Conservation (phyloP, 1,140 invertebrate species). For the Phenacoccus solenopsis region DNA sequence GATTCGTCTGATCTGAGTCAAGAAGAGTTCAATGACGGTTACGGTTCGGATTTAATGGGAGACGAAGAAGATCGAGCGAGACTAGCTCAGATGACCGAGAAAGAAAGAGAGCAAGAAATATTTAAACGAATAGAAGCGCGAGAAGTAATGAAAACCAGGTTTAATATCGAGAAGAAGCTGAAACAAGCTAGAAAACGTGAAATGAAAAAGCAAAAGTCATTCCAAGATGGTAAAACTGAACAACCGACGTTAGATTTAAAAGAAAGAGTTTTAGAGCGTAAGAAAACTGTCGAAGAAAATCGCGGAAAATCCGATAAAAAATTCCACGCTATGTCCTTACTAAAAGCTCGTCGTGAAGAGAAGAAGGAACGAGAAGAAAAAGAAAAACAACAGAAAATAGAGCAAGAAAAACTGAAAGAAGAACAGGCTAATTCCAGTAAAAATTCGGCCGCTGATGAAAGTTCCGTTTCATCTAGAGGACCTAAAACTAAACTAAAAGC, state of each 20-base stretch:
- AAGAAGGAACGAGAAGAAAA: slow-evolving; percentile 55
- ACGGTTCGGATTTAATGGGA: slow-evolving; percentile 93
- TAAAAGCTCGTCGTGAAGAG: slow-evolving; percentile 81
- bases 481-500: slow-evolving; percentile 56
- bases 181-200: slow-evolving; percentile 72
- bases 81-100: slow-evolving; percentile 86
- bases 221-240: slow-evolving; percentile 36
- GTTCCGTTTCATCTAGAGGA: slow-evolving; percentile 33
- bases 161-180: slow-evolving; percentile 93
- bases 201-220: slow-evolving; percentile 46
- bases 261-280: slow-evolving; percentile 72
- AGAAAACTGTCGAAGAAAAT: slow-evolving; percentile 80
- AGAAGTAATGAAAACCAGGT: slow-evolving; percentile 85
- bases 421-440: slow-evolving; percentile 38
- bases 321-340: slow-evolving; percentile 77
- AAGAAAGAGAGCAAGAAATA: slow-evolving; percentile 92
- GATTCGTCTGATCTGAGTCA: slow-evolving; percentile 41
- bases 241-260: slow-evolving; percentile 48
- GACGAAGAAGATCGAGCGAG: slow-evolving; percentile 86
- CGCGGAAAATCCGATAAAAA: slow-evolving; percentile 72
- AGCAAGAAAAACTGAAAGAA: slow-evolving; percentile 40
- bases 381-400: slow-evolving; percentile 41
- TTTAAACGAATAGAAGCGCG: slow-evolving; percentile 90
- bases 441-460: slow-evolving; percentile 42
- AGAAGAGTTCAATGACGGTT: slow-evolving; percentile 67